Evolutionary conservation across 2,888 invertebrate species (phyloP), one percentile per base, ranked within the genome.

Genomic region (Eupeodes luniger): DNA sequence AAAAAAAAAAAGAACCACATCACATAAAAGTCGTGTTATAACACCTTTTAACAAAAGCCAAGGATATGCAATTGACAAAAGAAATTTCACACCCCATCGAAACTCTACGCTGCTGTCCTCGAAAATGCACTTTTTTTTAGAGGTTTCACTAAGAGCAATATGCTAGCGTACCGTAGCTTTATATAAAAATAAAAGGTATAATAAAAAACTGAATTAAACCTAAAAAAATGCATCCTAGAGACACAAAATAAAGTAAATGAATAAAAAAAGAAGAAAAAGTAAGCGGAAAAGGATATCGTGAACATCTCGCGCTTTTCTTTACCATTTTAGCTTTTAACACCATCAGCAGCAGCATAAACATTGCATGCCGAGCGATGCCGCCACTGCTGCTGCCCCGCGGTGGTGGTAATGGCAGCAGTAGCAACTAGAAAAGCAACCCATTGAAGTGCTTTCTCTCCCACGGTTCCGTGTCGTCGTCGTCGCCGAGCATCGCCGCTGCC

Each of bases 41-140:
- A 83, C 78, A 86, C 86, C 86, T 86, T 82, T 57, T 19, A 81
- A 82, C 82, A 82, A 84, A 78, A 82, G 83, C 74, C 86, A 86
- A 75, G 86, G 75, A 86, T 75, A 83, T 75, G 70, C 72, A 83
- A 86, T 86, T 82, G 79, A 82, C 78, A 86, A 86, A 82, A 81
- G 69, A 34, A 75, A 75, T 82, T 86, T 86, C 86, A 82, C 86
- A 86, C 86, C 62, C 81, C 85, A 85, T 81, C 81, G 81, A 74
- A 67, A 59, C 11, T 44, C 74, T 2, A 27, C 27, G 27, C 2
- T 27, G 40, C 67, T 70, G 49, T 72, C 57, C 70, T 66, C 14
- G 4, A 61, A 85, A 81, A 76, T 81, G 70, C 75, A 82, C 59
- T 75, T n/a, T 16, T 19, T 66, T 72, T 57, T 69, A 14, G 36